Conservation (phyloP, 2,113 vertebrate species). For the Barbus barbus region DNA sequence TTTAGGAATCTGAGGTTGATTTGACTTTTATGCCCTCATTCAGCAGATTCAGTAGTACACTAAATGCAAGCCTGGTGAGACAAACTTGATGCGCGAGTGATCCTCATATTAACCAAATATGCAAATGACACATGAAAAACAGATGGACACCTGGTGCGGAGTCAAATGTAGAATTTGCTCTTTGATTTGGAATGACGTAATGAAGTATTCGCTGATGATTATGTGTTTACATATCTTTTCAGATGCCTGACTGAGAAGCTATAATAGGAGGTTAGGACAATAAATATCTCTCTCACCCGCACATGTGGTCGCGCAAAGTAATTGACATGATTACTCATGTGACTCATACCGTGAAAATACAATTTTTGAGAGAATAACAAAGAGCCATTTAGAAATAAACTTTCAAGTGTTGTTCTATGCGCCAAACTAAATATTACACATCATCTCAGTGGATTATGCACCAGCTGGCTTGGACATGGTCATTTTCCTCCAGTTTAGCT, state of each 20-base stretch:
- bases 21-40: neutral
- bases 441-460: constrained; percentile 41
- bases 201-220: constrained; percentile 37
- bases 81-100: neutral
- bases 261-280: constrained; percentile 60
- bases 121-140: neutral
- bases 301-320: constrained; percentile 49
- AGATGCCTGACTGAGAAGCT: constrained; percentile 52
- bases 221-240: constrained; percentile 57
- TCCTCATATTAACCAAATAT: neutral
- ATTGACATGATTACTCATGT: constrained; percentile 50
- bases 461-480: constrained; percentile 39
- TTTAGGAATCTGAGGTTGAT: neutral
- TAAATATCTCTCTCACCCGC: constrained; percentile 52
- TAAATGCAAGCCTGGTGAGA: neutral
- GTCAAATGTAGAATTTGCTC: neutral
- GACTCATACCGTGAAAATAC: constrained; percentile 50
- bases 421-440: constrained; percentile 49
- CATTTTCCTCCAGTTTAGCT: constrained; percentile 33
- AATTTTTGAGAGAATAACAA: constrained; percentile 48
- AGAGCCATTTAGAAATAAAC: constrained; percentile 56
- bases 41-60: neutral
- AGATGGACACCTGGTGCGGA: neutral
- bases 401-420: constrained; percentile 46
- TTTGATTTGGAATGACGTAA: constrained; percentile 15